Evolutionary conservation across 2,113 vertebrate genomes (phyloP), one percentile per base, ranked within the genome.

Genomic region (Myrmecophaga tridactyla): DNA sequence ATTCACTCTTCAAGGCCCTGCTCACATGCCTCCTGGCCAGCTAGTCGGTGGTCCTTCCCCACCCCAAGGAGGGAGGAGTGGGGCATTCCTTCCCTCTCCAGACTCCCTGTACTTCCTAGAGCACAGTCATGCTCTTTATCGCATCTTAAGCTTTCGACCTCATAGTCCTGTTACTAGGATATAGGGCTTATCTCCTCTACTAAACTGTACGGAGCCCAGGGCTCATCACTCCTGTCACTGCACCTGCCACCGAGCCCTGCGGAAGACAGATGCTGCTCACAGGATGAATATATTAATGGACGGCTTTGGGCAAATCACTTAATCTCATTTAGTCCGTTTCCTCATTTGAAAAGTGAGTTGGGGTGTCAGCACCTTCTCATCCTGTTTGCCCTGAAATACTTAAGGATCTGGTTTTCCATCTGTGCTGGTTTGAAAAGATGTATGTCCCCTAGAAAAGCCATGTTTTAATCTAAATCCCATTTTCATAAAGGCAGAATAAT

Each of bases 61-160:
- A 13, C 7, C 46, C n/a, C 13, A 4, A 56, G 53, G 21, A 56
- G 18, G 53, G 53, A 48, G 17, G 17, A 58, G 5, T 86, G 94
- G 23, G 36, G 36, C n/a, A n/a, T 23, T 3, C 65, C 8, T 53
- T 18, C 18, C 46, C 17, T 11, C 48, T 25, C 41, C 46, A 7
- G 48, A 21, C 39, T 60, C 53, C 34, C n/a, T 39, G 1, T 0
- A 12, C 65, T 58, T 60, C 25, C 60, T 25, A 51, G 46, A 78
- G 25, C 27, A 29, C n/a, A 1, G 10, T 1, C 4, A 0, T 29
- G 36, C 69, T 41, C 31, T 34, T 13, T 5, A 34, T 7, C 0
- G 6, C 11, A 36, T 31, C 58, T 65, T 34, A 7, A 63, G 41
- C 31, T 25, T 93, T 78, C 70, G 83, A 36, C 29, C 23, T 39